Evolutionary conservation across 2,797 vertebrate genomes (phyloP).

Genomic region (Pseudochaenichthys georgianus): DNA sequence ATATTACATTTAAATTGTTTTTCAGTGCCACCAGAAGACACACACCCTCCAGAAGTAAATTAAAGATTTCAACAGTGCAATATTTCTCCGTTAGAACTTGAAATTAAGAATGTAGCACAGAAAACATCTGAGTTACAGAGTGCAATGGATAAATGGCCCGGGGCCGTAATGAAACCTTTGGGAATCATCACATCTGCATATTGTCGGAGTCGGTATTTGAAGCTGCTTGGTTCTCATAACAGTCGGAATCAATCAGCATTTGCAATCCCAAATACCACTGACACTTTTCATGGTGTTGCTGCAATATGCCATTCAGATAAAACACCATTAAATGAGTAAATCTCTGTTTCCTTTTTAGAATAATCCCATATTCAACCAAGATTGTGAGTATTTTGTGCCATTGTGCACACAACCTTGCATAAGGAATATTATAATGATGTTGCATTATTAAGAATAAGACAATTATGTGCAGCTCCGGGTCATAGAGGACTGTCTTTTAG

Average conservation of each 20-base stretch:
- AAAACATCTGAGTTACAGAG: constrained; percentile 1
- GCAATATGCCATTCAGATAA: neutral
- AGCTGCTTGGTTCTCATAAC: constrained; percentile 13
- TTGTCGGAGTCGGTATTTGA: constrained; percentile 20
- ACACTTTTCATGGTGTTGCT: constrained; percentile 1
- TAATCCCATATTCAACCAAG: neutral
- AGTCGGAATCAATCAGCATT: constrained; percentile 16
- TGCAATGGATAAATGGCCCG: neutral
- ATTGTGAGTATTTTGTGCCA: neutral
- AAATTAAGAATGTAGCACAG: constrained; percentile 2
- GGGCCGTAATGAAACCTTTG: constrained; percentile 7
- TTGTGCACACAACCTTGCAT: neutral
- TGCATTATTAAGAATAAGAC: neutral
- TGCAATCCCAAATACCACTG: neutral
- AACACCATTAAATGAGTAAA: neutral
- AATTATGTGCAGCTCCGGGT: neutral
- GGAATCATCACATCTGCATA: constrained; percentile 25
- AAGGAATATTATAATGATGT: neutral
- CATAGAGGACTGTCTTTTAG: neutral
- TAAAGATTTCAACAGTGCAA: neutral
- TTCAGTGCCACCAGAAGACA: neutral
- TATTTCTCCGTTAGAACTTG: constrained; percentile 11
- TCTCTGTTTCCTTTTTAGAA: neutral
- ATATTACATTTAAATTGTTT: neutral
- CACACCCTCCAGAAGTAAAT: constrained; percentile 2